Conservation (phyloP, 2,113 vertebrate genomes). For the Carollia perspicillata region DNA sequence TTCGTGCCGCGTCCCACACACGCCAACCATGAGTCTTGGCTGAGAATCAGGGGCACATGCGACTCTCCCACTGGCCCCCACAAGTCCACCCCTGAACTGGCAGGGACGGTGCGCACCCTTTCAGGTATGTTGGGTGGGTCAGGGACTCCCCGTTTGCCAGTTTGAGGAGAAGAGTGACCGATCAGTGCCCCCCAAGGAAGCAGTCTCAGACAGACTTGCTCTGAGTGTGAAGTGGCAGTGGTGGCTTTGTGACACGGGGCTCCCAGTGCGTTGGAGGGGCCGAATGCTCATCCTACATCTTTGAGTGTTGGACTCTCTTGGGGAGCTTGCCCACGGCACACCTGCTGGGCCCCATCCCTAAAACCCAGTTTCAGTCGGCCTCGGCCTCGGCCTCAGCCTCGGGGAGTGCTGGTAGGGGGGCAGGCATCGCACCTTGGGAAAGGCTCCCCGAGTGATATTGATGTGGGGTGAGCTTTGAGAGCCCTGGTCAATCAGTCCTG, state of each 20-base stretch:
- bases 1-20: not conserved
- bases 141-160: not conserved
- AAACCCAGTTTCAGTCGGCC: too few species aligned
- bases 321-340: too few species aligned
- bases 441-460: not conserved
- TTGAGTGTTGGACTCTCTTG: too few species aligned
- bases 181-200: not conserved
- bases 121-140: rapidly evolving
- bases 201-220: not conserved
- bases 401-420: not conserved
- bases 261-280: not conserved
- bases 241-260: too few species aligned
- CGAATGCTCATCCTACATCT: too few species aligned
- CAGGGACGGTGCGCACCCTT: too few species aligned
- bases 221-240: too few species aligned
- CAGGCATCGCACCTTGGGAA: not conserved
- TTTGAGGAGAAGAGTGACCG: rapidly evolving
- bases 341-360: too few species aligned
- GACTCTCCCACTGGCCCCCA: not conserved
- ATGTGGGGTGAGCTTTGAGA: not conserved
- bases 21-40: not conserved
- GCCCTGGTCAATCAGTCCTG: not conserved
- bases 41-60: too few species aligned
- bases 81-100: rapidly evolving
- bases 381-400: too few species aligned